phyloP scores from a whole-genome alignment of 2,113 vertebrate genomes.

The Oreochromis tanganicae region DNA sequence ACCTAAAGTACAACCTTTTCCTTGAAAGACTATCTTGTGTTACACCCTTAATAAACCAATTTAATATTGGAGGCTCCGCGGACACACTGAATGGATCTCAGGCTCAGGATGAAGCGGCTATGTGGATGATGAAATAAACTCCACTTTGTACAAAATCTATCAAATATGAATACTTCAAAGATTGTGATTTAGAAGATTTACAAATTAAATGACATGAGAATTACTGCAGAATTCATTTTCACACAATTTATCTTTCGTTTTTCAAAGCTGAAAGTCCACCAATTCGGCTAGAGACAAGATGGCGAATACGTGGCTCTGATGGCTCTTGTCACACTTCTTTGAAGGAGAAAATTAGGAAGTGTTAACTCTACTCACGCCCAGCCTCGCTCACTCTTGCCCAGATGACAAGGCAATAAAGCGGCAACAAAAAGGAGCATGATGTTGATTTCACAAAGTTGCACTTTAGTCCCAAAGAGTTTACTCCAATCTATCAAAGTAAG shows the following conservation, averaged over 20 bases:
- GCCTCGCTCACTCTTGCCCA: not conserved
- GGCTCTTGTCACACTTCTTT: not conserved
- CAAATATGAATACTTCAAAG: not conserved
- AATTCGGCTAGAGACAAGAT: not conserved
- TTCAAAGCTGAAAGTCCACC: not conserved
- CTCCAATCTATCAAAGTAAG: not conserved
- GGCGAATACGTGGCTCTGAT: not conserved
- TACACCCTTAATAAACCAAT: not conserved
- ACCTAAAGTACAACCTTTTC: not conserved
- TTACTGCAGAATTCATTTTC: not conserved
- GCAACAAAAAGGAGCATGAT: not conserved
- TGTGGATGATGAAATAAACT: not conserved
- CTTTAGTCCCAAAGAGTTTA: not conserved
- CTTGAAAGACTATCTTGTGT: not conserved
- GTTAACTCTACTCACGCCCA: not conserved
- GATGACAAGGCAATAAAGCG: not conserved
- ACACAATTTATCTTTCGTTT: not conserved
- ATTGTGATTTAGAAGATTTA: not conserved
- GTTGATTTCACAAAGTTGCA: not conserved
- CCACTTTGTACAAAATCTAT: not conserved
- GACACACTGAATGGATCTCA: not conserved
- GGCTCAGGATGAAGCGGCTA: not conserved
- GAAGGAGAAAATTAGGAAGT: not conserved
- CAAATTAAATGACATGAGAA: not conserved
- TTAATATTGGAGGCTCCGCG: not conserved